Conservation (phyloP, 2,797 vertebrate species). For the Botia almorhae region DNA sequence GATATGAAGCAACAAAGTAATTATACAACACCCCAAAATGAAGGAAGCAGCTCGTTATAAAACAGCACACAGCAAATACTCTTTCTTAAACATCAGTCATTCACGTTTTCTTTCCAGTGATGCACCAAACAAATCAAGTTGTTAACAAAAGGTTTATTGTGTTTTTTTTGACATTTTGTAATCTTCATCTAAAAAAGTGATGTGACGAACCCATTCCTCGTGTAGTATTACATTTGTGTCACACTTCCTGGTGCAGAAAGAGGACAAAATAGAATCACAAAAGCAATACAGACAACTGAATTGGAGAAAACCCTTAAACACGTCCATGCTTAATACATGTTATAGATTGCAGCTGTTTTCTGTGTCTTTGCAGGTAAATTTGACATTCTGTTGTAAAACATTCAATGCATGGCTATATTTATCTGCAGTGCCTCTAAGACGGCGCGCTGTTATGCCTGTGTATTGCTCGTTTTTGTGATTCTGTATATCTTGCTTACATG, state of each 20-base stretch:
- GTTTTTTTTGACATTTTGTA: slow-evolving; percentile 63
- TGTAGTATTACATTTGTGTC: slow-evolving; percentile 58
- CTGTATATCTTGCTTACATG: slow-evolving; percentile 8
- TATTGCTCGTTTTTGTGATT: slow-evolving; percentile 42
- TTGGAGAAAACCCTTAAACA: slow-evolving; percentile 7
- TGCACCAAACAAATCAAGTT: slow-evolving; percentile 57
- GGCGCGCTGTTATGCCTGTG: slow-evolving; percentile 13
- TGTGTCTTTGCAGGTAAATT: slow-evolving; percentile 12
- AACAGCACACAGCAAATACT: background rate
- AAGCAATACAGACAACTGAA: slow-evolving; percentile 38
- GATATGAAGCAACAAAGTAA: too few relatives aligned
- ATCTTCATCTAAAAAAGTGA: slow-evolving; percentile 73
- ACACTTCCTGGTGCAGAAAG: slow-evolving; percentile 58
- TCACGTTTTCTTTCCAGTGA: background rate
- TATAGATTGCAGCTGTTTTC: slow-evolving; percentile 22
- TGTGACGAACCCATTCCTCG: slow-evolving; percentile 58
- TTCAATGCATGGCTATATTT: slow-evolving; percentile 40
- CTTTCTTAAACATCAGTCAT: background rate
- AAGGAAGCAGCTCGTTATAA: background rate
- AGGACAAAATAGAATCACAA: slow-evolving; percentile 42
- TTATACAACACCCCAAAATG: too few relatives aligned
- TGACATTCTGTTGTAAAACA: slow-evolving; percentile 35
- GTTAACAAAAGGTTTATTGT: slow-evolving; percentile 78
- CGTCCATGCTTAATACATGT: slow-evolving; percentile 28
- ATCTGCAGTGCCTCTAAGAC: slow-evolving; percentile 36